phyloP scores from a whole-genome alignment of 2,888 invertebrate genomes.

The Drosophila robusta region DNA sequence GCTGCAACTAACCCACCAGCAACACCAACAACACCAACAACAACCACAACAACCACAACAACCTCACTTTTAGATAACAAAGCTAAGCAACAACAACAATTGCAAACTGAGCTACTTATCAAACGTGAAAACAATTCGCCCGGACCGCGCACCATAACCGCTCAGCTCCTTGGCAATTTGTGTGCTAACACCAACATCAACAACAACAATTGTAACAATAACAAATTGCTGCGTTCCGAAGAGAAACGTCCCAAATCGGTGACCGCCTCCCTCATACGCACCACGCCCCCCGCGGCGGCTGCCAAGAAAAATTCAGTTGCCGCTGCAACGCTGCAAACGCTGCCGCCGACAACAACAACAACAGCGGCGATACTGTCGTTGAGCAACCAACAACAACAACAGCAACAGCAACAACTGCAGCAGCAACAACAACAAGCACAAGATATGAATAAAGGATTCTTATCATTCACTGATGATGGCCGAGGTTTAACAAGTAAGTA shows the following conservation, averaged over 20 bases:
- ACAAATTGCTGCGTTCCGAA: slow-evolving; percentile 47
- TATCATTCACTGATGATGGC: slow-evolving; percentile 94
- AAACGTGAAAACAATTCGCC: slow-evolving; percentile 72
- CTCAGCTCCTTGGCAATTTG: slow-evolving; percentile 58
- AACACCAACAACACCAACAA: slow-evolving; percentile 32
- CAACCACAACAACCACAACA: slow-evolving; percentile 33
- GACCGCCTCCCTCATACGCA: slow-evolving; percentile 83
- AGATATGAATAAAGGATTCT: slow-evolving; percentile 97
- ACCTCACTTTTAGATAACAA: slow-evolving; percentile 27
- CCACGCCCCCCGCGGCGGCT: slow-evolving; percentile 45
- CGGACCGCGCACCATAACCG: slow-evolving; percentile 68
- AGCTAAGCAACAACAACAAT: slow-evolving; percentile 31
- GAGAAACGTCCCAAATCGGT: slow-evolving; percentile 84
- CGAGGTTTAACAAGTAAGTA: slow-evolving; percentile 94
- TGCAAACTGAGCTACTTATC: slow-evolving; percentile 54
- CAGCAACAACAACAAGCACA: slow-evolving; percentile 87
- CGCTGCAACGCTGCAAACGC: slow-evolving; percentile 22
- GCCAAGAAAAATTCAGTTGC: slow-evolving; percentile 13
- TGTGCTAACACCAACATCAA: slow-evolving; percentile 27
- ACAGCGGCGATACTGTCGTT: slow-evolving; percentile 43
- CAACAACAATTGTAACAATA: slow-evolving; percentile 51
- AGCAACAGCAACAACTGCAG: slow-evolving; percentile 49
- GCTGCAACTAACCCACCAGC: slow-evolving; percentile 46
- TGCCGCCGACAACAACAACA: slow-evolving; percentile 49
- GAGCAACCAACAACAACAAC: slow-evolving; percentile 49